Evolutionary conservation across 2,888 invertebrate genomes (phyloP).

Genomic region (Flexamia atlantica): DNA sequence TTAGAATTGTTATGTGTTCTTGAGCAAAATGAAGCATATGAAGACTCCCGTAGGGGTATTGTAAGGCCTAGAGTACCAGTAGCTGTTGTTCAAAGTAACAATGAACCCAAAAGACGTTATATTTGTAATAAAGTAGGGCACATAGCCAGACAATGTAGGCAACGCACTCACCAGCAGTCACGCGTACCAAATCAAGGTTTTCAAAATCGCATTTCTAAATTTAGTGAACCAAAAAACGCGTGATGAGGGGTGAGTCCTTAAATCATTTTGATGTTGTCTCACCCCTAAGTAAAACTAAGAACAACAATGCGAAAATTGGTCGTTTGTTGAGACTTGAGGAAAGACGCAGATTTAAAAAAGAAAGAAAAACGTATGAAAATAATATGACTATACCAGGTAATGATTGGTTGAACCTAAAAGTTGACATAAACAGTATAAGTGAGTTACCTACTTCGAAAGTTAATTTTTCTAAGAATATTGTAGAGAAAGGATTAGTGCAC

Average conservation of each 20-base stretch:
- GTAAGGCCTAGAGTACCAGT: background rate
- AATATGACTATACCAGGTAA: background rate
- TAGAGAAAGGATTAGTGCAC: background rate
- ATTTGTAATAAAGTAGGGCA: background rate
- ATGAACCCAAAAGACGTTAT: background rate
- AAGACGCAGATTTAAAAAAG: background rate
- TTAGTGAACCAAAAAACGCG: background rate
- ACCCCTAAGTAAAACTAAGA: background rate
- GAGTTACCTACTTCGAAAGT: background rate
- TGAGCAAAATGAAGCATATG: conserved; percentile 17
- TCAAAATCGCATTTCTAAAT: background rate
- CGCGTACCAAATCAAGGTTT: background rate
- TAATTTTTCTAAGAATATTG: background rate
- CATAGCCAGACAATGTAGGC: background rate
- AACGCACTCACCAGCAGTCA: background rate
- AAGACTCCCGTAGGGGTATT: background rate
- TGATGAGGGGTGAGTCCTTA: background rate
- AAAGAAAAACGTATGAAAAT: background rate
- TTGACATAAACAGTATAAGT: background rate
- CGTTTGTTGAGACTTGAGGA: background rate
- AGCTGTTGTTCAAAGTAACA: background rate
- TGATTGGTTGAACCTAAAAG: background rate
- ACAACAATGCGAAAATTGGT: background rate
- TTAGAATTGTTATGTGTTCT: conserved; percentile 11
- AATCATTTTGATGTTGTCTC: background rate